Base-by-base conservation (phyloP, 1,140 invertebrate species). In the Cydia fagiglandana region DNA sequence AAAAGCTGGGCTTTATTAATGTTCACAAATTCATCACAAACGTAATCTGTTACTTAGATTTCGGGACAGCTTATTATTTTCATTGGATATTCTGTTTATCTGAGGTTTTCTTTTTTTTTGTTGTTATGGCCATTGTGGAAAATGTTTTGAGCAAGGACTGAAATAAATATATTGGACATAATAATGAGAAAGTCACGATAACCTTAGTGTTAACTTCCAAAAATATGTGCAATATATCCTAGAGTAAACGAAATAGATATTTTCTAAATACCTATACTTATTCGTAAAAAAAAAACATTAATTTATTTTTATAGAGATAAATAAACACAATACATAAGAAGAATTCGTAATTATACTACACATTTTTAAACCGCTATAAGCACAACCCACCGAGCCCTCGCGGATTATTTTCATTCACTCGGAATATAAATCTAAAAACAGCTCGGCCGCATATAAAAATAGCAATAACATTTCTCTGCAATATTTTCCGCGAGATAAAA, bases 1-100 rank as follows among this genome's bases (percentile, higher is more conserved):
- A 66, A 66, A 66, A 68, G 28, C 12, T 38, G 9, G 10, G 64
- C 64, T 68, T 68, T 68, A 68, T 70, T 70, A 70, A 70, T 70
- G 66, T 70, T 70, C 66, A 70, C 66, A 41, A 70, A 70, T 70
- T 70, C 34, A 70, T 70, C 66, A 70, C 66, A 70, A 20, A 20
- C 30, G 66, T 45, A 70, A 70, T 70, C 66, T 70, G 24, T 41
- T 41, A 70, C 66, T 45, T 17, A 70, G 66, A 70, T 41, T 70
- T 38, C 20, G 12, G 34, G 34, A 41, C 66, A 70, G 66, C 66
- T 70, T 70, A 17, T 53, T 41, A 70, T 70, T 70, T 70, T 38
- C 66, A 70, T 70, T 45, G 13, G 34, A 70, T 41, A 70, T 41
- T 70, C 30, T 70, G 30, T 70, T 68, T 38, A 70, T 10, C 9